Percentiles rank a stretch among this genome's conserved stretches.
These are phyloP conservation scores for Urocyon cinereoargenteus DNA, from an alignment of 2,797 vertebrate species.

Conservation along the genomic window DNA sequence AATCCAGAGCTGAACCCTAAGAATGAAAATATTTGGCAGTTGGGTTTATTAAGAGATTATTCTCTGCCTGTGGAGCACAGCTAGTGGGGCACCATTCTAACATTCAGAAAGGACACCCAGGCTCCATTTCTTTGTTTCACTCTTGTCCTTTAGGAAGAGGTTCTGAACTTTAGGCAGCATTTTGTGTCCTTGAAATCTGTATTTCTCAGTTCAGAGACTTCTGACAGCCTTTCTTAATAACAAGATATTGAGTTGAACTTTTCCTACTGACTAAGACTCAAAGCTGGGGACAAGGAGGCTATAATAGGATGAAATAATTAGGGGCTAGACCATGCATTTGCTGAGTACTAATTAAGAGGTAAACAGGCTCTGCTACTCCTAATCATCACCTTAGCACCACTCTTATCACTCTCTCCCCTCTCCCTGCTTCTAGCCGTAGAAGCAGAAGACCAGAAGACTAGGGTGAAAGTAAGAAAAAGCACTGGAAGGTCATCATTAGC, in stretches of 20 bases:
- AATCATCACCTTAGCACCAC: neutral
- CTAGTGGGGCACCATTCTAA: neutral
- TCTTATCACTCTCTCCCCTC: neutral
- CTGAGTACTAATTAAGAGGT: neutral
- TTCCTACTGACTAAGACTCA: neutral
- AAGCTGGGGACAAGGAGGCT: neutral
- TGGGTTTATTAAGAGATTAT: neutral
- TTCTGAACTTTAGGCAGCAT: conserved; percentile 22
- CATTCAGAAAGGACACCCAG: neutral
- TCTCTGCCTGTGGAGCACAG: neutral
- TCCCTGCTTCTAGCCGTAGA: neutral
- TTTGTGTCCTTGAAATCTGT: conserved; percentile 36
- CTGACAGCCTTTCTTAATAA: neutral
- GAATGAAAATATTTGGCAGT: neutral
- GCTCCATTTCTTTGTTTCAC: neutral
- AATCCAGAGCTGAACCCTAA: neutral
- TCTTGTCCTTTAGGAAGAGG: neutral
- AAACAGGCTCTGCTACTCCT: neutral
- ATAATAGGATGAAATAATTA: neutral
- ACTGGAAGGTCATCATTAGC: neutral
- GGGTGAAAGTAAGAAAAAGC: neutral
- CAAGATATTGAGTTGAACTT: neutral
- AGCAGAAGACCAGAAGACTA: neutral
- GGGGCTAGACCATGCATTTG: neutral
- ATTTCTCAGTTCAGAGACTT: conserved; percentile 36